Conservation (phyloP, 1,140 invertebrate genomes). For the Lethrus apterus region DNA sequence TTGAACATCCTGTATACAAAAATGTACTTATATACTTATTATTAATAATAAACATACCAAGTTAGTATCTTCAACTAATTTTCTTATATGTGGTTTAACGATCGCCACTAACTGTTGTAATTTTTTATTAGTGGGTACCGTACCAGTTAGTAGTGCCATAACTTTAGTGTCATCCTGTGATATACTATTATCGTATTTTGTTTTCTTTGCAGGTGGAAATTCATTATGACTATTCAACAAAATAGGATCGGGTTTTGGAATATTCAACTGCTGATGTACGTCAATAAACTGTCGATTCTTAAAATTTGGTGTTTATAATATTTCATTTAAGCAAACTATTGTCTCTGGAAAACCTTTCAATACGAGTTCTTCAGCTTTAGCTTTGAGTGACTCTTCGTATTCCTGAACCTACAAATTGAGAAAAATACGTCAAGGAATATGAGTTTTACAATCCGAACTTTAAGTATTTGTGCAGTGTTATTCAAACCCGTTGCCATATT, state of each 20-base stretch:
- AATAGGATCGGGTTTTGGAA: constrained; percentile 78
- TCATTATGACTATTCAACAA: constrained; percentile 53
- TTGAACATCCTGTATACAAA: too few relatives aligned
- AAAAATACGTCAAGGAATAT: too few relatives aligned
- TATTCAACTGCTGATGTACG: constrained; percentile 76
- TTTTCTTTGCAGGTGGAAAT: constrained; percentile 58
- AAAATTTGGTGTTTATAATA: constrained; percentile 63
- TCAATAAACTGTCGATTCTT: constrained; percentile 63
- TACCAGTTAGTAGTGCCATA: constrained; percentile 68
- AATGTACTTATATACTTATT: too few relatives aligned
- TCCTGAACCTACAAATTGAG: too few relatives aligned
- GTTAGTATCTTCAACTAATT: constrained; percentile 90
- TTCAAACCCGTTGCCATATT: too few relatives aligned
- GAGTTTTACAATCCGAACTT: too few relatives aligned
- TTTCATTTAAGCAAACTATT: constrained; percentile 13
- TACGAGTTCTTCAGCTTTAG: constrained; percentile 15
- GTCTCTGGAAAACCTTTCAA: constrained; percentile 13
- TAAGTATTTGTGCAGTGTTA: too few relatives aligned
- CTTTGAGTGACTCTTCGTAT: constrained; percentile 4
- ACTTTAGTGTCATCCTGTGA: constrained; percentile 66
- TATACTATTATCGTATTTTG: constrained; percentile 52
- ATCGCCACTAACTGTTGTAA: constrained; percentile 79
- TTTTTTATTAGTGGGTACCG: constrained; percentile 76
- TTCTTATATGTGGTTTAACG: constrained; percentile 88
- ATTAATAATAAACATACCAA: constrained; percentile 60